These are phyloP conservation scores for Psilopsiagon aymara DNA, from an alignment of 2,113 vertebrate species.

Conservation along the genomic window DNA sequence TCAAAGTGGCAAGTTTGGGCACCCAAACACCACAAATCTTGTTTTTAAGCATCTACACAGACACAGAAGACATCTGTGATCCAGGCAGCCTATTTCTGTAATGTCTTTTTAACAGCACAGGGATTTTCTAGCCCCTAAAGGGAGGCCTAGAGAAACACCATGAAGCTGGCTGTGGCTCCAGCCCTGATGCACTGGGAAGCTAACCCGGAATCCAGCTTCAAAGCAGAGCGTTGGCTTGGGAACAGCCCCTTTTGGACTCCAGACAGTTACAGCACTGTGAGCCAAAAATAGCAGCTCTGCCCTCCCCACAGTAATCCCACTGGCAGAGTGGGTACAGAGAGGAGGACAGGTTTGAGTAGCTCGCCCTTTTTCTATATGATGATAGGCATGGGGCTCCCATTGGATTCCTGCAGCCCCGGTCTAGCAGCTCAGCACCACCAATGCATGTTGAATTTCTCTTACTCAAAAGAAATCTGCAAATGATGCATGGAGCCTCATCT, in stretches of 20 bases:
- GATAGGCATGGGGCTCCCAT: neutral
- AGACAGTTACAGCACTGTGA: neutral
- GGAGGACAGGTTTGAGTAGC: neutral
- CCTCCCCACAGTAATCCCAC: neutral
- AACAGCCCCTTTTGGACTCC: neutral
- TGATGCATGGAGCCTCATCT: neutral
- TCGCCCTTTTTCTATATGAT: neutral
- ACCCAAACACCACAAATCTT: accelerated
- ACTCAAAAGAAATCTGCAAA: neutral
- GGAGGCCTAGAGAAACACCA: neutral
- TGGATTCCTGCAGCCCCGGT: neutral
- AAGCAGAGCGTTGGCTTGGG: neutral
- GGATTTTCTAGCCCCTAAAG: neutral
- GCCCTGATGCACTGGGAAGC: accelerated
- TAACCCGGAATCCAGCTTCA: neutral
- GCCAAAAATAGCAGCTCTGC: neutral
- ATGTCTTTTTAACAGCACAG: neutral
- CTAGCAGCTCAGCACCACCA: neutral
- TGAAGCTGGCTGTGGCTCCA: neutral
- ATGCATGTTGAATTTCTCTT: neutral
- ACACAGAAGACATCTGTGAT: neutral
- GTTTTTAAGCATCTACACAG: neutral
- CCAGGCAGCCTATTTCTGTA: neutral
- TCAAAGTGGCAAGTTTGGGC: neutral
- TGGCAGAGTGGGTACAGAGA: accelerated